Evolutionary conservation across 2,888 invertebrate species (phyloP), one percentile per base, ranked within the genome.

Genomic region (Aphidoletes aphidimyza): DNA sequence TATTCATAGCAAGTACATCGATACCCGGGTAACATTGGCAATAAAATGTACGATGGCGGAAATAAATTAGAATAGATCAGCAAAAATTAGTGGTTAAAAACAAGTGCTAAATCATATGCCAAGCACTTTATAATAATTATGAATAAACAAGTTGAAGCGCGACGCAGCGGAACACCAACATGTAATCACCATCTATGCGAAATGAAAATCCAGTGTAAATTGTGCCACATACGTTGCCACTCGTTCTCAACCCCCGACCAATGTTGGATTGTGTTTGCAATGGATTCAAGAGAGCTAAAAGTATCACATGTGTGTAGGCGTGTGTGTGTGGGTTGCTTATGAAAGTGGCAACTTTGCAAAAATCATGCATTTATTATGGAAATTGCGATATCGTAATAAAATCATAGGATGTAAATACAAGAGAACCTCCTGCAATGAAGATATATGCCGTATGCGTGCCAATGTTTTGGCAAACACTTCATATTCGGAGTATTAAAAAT

Each of bases 301-400:
- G n/a, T n/a, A n/a, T n/a, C n/a, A n/a, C n/a, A 19, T 17, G 47
- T 19, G 69, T 69, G 26, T 30, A 14, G 26, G 69, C n/a, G 9
- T 69, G 30, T 69, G 30, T 69, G 11, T 69, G 30, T 69, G 69
- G 30, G 34, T 69, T 69, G 69, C 69, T 69, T 69, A 19, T 69
- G 69, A 69, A 69, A 69, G 69, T 69, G 69, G 69, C 69, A 69
- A 69, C 69, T 69, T 69, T 69, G 69, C 69, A 69, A 69, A 69
- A 69, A 69, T 69, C 69, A 69, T 69, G 30, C 69, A 69, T 69
- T 69, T 69, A 69, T 69, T 69, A 69, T 69, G 69, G 69, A 69
- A 69, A 69, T 69, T 69, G 69, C 34, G 30, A 69, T 69, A 69
- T 69, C 69, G 69, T 69, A 69, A 69, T 69, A 69, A 69, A 69